Conservation (phyloP, 2,797 vertebrate species). For the Buceros bicornis region DNA sequence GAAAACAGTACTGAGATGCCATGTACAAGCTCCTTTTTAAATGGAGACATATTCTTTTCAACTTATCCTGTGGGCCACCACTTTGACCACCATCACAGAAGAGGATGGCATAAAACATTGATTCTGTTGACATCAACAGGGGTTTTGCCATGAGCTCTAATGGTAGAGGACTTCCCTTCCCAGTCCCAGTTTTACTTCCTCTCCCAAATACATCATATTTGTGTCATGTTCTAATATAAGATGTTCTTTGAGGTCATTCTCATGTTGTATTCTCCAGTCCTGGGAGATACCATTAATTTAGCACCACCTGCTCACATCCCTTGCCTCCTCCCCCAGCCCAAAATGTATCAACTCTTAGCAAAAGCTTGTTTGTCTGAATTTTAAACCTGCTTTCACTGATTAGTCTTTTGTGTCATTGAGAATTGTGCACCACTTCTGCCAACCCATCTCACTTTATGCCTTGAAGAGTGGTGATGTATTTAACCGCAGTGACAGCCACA, state of each 20-base stretch:
- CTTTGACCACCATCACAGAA: neutral
- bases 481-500: neutral
- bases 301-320: neutral
- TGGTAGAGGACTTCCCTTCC: neutral
- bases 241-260: neutral
- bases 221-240: neutral
- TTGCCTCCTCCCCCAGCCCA: neutral
- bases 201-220: neutral
- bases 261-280: neutral
- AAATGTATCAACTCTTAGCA: neutral
- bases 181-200: neutral
- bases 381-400: neutral
- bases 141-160: neutral
- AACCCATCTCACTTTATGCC: neutral
- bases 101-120: neutral
- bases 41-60: neutral
- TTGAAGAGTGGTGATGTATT: neutral
- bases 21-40: conserved; percentile 40
- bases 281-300: neutral
- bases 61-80: neutral
- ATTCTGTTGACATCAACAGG: neutral
- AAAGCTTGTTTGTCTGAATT: neutral
- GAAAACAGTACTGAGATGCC: conserved; percentile 23
- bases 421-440: neutral
- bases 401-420: no score